phyloP scores from a whole-genome alignment of 2,888 invertebrate genomes.

The Tridacna gigas region DNA sequence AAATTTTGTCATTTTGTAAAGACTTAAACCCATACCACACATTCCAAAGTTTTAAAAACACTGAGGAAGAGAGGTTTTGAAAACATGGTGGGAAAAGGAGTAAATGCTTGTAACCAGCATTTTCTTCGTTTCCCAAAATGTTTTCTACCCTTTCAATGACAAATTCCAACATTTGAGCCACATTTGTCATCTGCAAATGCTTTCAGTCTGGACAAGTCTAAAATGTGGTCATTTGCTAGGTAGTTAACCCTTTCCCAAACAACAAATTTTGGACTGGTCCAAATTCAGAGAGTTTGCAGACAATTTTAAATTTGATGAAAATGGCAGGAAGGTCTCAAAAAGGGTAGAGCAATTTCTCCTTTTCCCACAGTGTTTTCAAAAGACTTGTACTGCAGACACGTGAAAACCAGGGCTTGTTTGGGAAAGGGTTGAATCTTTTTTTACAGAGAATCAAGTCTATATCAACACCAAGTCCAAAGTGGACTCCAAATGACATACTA shows the following conservation, averaged over 20 bases:
- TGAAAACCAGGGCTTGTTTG: neutral
- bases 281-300: neutral
- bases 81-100: too few species aligned
- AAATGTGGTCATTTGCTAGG: neutral
- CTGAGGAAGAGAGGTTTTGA: too few species aligned
- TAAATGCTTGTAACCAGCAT: too few species aligned
- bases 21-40: too few species aligned
- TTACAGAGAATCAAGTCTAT: slow-evolving; percentile 14
- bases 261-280: neutral
- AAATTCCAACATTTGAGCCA: too few species aligned
- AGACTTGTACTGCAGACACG: neutral
- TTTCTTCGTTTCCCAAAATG: too few species aligned
- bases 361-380: neutral
- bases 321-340: neutral
- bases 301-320: neutral
- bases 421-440: neutral
- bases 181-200: too few species aligned
- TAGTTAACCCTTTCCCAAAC: neutral
- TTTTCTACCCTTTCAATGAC: too few species aligned
- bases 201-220: too few species aligned
- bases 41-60: too few species aligned
- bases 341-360: neutral
- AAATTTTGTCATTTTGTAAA: too few species aligned
- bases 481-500: slow-evolving; percentile 21
- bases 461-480: neutral